A percentile compares a stretch with the other conserved stretches of the same genome.
Conservation (phyloP, 2,888 invertebrate species). For the Phragmatobia fuliginosa region DNA sequence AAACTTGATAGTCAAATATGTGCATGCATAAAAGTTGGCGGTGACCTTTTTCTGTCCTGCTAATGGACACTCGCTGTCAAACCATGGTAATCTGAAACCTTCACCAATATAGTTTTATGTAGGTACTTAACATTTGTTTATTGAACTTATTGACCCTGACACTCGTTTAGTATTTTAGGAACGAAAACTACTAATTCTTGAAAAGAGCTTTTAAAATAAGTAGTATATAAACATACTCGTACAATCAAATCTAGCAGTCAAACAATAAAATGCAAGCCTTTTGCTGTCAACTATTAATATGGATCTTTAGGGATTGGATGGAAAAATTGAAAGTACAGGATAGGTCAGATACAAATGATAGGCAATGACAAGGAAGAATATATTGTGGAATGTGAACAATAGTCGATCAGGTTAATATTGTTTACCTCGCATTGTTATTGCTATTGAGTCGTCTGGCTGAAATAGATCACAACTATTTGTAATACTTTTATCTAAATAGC, state of each 20-base stretch:
- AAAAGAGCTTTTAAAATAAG: not conserved
- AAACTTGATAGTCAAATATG: not conserved
- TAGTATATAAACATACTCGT: not conserved
- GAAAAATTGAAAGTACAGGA: not conserved
- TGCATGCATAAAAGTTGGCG: not conserved
- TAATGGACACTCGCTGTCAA: not conserved
- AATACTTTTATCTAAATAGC: not conserved
- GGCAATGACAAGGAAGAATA: not conserved
- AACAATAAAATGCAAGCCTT: not conserved
- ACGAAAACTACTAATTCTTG: not conserved
- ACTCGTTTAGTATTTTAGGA: too few species aligned
- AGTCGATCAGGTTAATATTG: not conserved
- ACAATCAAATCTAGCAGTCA: not conserved
- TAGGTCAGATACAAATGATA: too few species aligned
- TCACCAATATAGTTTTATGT: not conserved
- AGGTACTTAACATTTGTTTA: not conserved
- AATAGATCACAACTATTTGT: not conserved
- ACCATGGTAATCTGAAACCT: not conserved
- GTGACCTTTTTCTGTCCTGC: not conserved
- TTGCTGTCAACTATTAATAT: not conserved
- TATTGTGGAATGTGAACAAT: not conserved
- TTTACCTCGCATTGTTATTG: not conserved
- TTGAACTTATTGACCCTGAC: not conserved
- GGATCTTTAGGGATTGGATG: not conserved
- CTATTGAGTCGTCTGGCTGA: not conserved